Conservation (phyloP, 1,140 invertebrate genomes). For the Drosophila nannoptera region DNA sequence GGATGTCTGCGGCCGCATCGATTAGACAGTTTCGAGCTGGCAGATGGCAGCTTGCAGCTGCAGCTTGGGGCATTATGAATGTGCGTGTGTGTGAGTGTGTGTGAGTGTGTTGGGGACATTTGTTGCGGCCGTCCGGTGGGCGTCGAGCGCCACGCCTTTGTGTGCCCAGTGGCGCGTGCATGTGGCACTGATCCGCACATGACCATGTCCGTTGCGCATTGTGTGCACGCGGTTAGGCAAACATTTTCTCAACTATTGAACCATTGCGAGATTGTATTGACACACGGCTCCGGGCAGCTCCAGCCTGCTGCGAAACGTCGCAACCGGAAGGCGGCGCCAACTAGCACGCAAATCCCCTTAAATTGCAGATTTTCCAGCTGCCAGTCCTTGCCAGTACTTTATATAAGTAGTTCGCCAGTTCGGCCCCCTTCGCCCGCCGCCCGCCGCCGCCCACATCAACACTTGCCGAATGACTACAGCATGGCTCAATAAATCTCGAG, state of each 20-base stretch:
- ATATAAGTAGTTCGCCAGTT: slow-evolving; percentile 24
- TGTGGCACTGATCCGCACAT: slow-evolving; percentile 53
- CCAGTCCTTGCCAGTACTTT: slow-evolving; percentile 46
- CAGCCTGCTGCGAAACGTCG: slow-evolving; percentile 17
- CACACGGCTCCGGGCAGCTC: slow-evolving; percentile 39
- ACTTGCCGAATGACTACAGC: slow-evolving; percentile 25
- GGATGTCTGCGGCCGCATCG: slow-evolving; percentile 9
- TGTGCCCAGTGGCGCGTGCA: slow-evolving; percentile 55
- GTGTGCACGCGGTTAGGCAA: slow-evolving; percentile 71
- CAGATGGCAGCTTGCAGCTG: slow-evolving; percentile 20
- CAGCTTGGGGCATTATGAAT: slow-evolving; percentile 8
- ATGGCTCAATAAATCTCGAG: slow-evolving; percentile 65
- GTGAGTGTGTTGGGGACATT: slow-evolving; percentile 36
- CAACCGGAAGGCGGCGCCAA: slow-evolving; percentile 53
- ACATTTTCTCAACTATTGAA: slow-evolving; percentile 77
- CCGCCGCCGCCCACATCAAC: not conserved
- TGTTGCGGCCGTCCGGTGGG: slow-evolving; percentile 55
- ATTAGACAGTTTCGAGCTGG: slow-evolving; percentile 17
- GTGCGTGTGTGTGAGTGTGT: too few relatives aligned
- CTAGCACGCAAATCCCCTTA: slow-evolving; percentile 68
- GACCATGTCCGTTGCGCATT: slow-evolving; percentile 56
- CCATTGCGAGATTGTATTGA: slow-evolving; percentile 73
- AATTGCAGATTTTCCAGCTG: slow-evolving; percentile 62
- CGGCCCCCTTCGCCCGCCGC: not conserved
- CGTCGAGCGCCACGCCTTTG: slow-evolving; percentile 38